Evolutionary conservation across 2,797 vertebrate species (phyloP).

Genomic region (Potorous gilbertii): DNA sequence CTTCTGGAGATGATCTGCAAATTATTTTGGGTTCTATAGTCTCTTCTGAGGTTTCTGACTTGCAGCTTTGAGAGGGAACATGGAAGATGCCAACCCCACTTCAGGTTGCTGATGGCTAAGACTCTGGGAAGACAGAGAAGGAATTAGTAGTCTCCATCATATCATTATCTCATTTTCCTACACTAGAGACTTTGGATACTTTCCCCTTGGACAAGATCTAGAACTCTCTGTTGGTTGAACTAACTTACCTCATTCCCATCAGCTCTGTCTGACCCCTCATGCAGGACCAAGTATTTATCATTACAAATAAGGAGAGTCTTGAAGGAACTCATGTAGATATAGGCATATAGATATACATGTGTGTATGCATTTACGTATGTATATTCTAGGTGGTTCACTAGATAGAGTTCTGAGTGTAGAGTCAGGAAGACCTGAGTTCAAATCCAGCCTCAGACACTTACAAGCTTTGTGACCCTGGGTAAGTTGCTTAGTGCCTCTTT

Average conservation of each 20-base stretch:
- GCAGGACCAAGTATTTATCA: background rate
- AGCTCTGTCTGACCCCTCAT: background rate
- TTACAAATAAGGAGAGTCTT: background rate
- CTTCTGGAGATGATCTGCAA: background rate
- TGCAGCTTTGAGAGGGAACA: no score
- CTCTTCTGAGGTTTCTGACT: background rate
- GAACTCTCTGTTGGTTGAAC: background rate
- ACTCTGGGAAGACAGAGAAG: background rate
- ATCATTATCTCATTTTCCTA: no score
- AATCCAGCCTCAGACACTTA: background rate
- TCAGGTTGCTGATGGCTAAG: background rate
- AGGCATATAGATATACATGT: background rate
- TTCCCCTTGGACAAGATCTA: background rate
- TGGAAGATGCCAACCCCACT: background rate
- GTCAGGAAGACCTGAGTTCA: background rate
- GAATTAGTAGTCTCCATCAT: background rate
- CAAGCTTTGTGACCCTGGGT: background rate
- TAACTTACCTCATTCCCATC: background rate
- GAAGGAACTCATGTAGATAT: background rate
- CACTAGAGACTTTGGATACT: background rate
- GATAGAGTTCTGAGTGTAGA: background rate
- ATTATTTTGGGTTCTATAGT: background rate
- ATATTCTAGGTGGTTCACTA: background rate
- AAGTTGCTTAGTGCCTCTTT: background rate
- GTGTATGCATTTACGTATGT: background rate